Conservation (phyloP, 2,888 invertebrate species). For the Cantharis rufa region DNA sequence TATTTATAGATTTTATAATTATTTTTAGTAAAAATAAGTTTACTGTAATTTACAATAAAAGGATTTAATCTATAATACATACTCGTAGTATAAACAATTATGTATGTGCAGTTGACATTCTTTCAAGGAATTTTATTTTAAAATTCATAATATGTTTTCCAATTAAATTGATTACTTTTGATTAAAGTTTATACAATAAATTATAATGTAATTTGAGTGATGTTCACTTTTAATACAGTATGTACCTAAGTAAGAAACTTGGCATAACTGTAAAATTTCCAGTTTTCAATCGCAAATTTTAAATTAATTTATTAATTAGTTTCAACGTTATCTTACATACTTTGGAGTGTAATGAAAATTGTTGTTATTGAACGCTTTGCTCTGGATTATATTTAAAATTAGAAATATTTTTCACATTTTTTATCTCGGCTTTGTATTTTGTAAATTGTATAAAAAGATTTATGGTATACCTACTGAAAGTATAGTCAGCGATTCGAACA, state of each 20-base stretch:
- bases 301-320: neutral
- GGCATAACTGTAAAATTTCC: neutral
- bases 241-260: neutral
- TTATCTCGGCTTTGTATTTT: neutral
- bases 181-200: neutral
- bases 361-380: neutral
- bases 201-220: neutral
- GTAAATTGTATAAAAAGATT: neutral
- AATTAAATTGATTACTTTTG: neutral
- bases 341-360: neutral
- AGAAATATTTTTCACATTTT: neutral
- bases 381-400: neutral
- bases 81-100: neutral
- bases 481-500: too few species aligned
- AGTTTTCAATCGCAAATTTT: neutral
- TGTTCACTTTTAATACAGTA: neutral
- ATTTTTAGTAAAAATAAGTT: neutral
- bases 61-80: neutral
- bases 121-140: neutral
- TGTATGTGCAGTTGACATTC: neutral
- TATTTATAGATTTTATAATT: neutral
- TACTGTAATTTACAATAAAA: neutral
- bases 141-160: neutral
- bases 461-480: too few species aligned
- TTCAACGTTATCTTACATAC: neutral